Percentiles rank a stretch among this genome's conserved stretches.
These are phyloP conservation scores for Menura novaehollandiae DNA, from an alignment of 2,113 vertebrate genomes.

Conservation along the genomic window DNA sequence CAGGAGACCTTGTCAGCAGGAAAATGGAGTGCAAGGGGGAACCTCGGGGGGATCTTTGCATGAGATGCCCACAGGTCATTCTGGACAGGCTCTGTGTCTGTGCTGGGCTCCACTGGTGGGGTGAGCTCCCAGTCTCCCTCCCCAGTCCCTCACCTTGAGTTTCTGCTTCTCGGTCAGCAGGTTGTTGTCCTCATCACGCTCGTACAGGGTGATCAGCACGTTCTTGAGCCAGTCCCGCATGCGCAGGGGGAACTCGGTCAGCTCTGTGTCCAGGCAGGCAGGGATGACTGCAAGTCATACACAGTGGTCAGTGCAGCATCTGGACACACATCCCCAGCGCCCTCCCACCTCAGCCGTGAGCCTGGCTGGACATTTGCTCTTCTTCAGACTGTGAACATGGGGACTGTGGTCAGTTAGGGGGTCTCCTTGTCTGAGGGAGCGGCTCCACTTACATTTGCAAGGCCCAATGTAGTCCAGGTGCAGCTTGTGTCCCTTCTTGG, in stretches of 20 bases:
- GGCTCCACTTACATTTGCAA: conserved; percentile 89
- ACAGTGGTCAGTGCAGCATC: background rate
- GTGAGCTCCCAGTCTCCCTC: background rate
- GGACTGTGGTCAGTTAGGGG: background rate
- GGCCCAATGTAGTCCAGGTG: conserved; percentile 98
- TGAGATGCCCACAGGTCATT: background rate
- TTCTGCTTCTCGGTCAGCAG: conserved; percentile 98
- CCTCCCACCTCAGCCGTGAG: background rate
- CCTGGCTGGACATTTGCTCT: background rate
- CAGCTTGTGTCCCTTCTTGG: conserved; percentile 99
- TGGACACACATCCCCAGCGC: background rate
- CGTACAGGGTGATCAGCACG: conserved; percentile 92
- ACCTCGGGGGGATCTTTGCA: background rate
- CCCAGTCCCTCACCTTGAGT: conserved; percentile 79
- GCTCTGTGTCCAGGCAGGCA: conserved; percentile 87
- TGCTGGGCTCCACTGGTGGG: background rate
- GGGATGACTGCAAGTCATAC: conserved; percentile 79
- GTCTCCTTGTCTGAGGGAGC: background rate
- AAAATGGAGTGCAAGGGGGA: background rate
- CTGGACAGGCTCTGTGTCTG: background rate
- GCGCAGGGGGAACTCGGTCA: conserved; percentile 94
- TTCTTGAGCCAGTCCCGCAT: conserved; percentile 99
- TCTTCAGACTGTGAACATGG: background rate
- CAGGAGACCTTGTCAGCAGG: background rate
- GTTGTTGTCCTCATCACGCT: conserved; percentile 92